Percentiles rank a stretch among this genome's conserved stretches.
Conservation (phyloP, 2,888 invertebrate species). For the Drosophila meridionalis region DNA sequence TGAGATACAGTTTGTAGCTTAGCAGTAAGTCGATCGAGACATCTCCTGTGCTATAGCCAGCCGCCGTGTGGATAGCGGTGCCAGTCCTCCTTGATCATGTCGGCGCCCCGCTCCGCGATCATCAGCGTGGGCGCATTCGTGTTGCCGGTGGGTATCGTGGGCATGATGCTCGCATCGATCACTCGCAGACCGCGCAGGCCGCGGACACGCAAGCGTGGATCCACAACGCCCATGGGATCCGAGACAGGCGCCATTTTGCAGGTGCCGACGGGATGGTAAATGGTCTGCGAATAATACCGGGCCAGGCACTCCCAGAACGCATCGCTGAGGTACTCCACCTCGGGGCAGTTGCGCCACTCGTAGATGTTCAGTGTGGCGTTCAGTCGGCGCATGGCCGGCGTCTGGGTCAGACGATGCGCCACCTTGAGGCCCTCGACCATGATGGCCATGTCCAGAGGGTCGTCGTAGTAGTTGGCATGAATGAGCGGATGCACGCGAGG, state of each 20-base stretch:
- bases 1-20: neutral
- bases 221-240: conserved; percentile 89
- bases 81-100: conserved; percentile 93
- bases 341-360: conserved; percentile 88
- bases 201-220: conserved; percentile 88
- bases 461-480: conserved; percentile 93
- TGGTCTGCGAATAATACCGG: conserved; percentile 90
- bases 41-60: conserved; percentile 33
- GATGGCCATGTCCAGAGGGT: conserved; percentile 89
- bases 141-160: conserved; percentile 91
- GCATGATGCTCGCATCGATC: conserved; percentile 94
- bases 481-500: conserved; percentile 92
- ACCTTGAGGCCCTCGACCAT: conserved; percentile 92
- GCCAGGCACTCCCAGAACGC: conserved; percentile 92
- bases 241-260: conserved; percentile 91
- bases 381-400: conserved; percentile 87
- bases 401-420: conserved; percentile 87
- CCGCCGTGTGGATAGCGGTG: conserved; percentile 65
- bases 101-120: conserved; percentile 93
- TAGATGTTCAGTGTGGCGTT: conserved; percentile 88
- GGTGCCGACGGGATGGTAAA: conserved; percentile 93
- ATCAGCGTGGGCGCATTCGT: conserved; percentile 93
- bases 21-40: no score
- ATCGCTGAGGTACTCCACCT: conserved; percentile 88
- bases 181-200: conserved; percentile 90